Conservation (phyloP, 2,113 vertebrate species). For the Scatophagus argus region DNA sequence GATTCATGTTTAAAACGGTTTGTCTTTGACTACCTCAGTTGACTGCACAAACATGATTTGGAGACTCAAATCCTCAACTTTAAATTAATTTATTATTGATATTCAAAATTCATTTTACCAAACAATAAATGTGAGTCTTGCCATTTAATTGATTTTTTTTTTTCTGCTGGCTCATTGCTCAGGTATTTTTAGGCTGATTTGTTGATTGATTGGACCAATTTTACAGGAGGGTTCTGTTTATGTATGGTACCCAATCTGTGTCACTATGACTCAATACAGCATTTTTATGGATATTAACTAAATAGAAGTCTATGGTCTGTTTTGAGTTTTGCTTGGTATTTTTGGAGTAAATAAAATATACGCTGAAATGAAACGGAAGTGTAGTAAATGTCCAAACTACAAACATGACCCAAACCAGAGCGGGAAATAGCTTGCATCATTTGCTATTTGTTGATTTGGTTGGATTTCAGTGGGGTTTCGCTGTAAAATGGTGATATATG, state of each 20-base stretch:
- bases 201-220: too few relatives aligned
- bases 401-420: neutral
- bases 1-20: fast-evolving
- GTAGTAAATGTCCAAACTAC: neutral
- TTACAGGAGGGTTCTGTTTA: neutral
- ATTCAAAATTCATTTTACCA: neutral
- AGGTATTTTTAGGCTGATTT: neutral
- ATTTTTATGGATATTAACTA: neutral
- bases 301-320: neutral
- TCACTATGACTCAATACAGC: neutral
- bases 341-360: too few relatives aligned
- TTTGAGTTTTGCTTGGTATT: neutral
- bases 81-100: neutral
- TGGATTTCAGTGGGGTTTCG: neutral
- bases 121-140: neutral
- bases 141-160: neutral
- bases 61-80: neutral
- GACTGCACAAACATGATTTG: neutral
- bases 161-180: neutral
- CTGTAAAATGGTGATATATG: neutral
- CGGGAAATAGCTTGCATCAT: neutral
- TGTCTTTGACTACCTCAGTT: neutral
- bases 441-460: too few relatives aligned
- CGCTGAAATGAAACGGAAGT: too few relatives aligned
- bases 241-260: neutral